Evolutionary conservation across 2,888 invertebrate genomes (phyloP), one percentile per base, ranked within the genome.

Genomic region (Acanthoscelides obtectus): DNA sequence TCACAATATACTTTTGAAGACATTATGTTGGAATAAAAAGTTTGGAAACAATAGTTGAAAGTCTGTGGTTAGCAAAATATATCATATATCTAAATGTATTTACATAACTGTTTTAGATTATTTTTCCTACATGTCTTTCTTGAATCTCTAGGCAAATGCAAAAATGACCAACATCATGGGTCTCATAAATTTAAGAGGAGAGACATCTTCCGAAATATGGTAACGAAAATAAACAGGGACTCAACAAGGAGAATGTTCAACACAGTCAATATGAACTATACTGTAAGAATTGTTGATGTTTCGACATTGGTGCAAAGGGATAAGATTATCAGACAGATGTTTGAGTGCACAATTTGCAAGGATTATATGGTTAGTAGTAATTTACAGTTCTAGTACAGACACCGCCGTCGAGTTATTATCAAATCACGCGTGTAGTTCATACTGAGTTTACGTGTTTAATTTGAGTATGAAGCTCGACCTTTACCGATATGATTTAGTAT

Each of bases 331-430:
- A 67, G 72, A 6, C 74, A 75, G 68, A 71, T 75, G 67, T 74
- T 76, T 67, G 72, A 75, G 45, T 83, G 83, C 71, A 78, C 81
- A 17, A 74, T 80, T 17, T 83, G 83, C 72, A 73, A 78, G 20
- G 79, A 80, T 20, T 76, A 77, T 64, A 78, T 82, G 78, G 67
- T 73, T n/a, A 20, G 66, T 66, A 20, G 12, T 20, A 5, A 6
- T 5, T 65, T 20, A 65, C 3, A 8, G 25, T 25, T 25, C 25
- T 25, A 25, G 8, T n/a, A n/a, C n/a, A n/a, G n/a, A n/a, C n/a
- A n/a, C n/a, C n/a, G n/a, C n/a, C n/a, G n/a, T n/a, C n/a, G n/a
- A n/a, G n/a, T n/a, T n/a, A n/a, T n/a, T n/a, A n/a, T n/a, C n/a
- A n/a, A n/a, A n/a, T n/a, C n/a, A n/a, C n/a, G n/a, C n/a, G n/a